phyloP scores from a whole-genome alignment of 2,113 vertebrate species.

The Acrocephalus kingi region DNA sequence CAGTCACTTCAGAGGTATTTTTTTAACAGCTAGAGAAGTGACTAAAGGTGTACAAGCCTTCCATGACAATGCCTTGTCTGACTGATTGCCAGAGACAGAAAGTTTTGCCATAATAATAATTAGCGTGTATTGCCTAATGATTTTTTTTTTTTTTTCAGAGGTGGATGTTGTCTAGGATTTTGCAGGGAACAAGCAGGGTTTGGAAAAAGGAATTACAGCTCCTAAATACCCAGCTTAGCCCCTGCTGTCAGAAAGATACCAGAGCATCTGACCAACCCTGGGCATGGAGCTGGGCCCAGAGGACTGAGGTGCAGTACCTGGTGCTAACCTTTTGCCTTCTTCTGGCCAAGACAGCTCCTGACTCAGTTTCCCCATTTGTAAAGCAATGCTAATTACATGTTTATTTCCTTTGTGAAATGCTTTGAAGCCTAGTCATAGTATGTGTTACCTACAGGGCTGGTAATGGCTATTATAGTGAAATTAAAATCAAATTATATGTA shows the following conservation, averaged over 20 bases:
- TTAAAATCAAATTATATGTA: neutral
- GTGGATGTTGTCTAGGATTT: neutral
- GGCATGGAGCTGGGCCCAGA: neutral
- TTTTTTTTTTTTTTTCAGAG: neutral
- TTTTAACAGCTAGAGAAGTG: neutral
- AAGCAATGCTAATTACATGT: neutral
- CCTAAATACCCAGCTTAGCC: neutral
- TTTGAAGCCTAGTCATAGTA: neutral
- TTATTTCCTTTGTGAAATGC: conserved; percentile 1
- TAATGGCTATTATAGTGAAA: neutral
- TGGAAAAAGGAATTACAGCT: neutral
- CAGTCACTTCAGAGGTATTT: neutral
- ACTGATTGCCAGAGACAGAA: neutral
- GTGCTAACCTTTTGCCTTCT: neutral
- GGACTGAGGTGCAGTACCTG: neutral
- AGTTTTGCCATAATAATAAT: neutral
- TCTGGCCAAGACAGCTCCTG: neutral
- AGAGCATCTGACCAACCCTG: neutral
- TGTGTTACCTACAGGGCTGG: neutral
- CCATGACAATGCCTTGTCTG: neutral
- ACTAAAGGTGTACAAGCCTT: neutral
- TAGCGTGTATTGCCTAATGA: neutral
- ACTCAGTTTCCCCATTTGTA: conserved; percentile 9
- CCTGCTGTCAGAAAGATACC: neutral
- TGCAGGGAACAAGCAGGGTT: neutral